These are phyloP conservation scores for Pempheris klunzingeri DNA, from an alignment of 2,797 vertebrate species.

Conservation along the genomic window DNA sequence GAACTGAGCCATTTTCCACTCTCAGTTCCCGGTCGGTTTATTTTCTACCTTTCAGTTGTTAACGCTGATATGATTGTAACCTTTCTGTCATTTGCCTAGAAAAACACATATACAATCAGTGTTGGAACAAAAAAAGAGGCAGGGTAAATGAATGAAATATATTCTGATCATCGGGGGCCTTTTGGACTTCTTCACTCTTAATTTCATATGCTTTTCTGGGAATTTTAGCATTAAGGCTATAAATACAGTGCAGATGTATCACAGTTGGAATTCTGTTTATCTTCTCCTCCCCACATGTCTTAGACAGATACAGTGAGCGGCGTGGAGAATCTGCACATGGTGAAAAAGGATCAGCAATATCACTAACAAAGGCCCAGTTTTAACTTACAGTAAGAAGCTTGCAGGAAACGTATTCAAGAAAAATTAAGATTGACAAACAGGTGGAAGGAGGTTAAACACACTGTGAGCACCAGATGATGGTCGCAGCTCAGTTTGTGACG, in stretches of 20 bases:
- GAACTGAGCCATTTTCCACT: neutral
- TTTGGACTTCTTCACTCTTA: constrained; percentile 8
- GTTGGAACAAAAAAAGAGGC: neutral
- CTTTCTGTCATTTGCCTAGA: too few species aligned
- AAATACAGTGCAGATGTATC: constrained; percentile 3
- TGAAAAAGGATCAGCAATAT: neutral
- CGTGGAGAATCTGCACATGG: neutral
- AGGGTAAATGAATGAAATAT: neutral
- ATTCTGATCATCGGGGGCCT: neutral
- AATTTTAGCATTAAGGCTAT: neutral
- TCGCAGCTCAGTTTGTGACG: constrained; percentile 14
- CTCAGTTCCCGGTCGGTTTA: neutral
- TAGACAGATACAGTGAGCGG: neutral
- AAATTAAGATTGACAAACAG: constrained; percentile 18
- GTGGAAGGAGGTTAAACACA: constrained; percentile 16
- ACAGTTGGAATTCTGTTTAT: constrained; percentile 25
- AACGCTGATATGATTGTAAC: neutral
- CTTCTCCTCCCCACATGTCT: constrained; percentile 7
- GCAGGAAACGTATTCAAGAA: neutral
- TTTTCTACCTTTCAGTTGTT: neutral
- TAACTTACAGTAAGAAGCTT: neutral
- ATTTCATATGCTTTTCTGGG: neutral
- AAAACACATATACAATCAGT: too few species aligned
- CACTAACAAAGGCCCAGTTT: neutral
- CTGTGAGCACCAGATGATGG: constrained; percentile 43